Conservation (phyloP, 1,140 invertebrate species). For the Meloidogyne exigua region DNA sequence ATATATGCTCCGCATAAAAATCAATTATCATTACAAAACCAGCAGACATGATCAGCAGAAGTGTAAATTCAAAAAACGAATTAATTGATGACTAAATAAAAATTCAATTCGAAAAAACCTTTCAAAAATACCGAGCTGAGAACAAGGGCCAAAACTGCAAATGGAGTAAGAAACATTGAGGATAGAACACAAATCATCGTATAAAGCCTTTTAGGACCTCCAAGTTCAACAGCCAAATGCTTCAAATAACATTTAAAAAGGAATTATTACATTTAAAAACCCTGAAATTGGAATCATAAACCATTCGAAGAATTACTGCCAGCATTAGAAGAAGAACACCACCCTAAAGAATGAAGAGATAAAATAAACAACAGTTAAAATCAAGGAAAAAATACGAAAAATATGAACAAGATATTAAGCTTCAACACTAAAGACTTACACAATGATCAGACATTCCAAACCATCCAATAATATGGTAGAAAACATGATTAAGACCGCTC, state of each 20-base stretch:
- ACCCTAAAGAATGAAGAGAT: slow-evolving; percentile 53
- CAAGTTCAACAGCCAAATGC: slow-evolving; percentile 67
- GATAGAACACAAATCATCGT: slow-evolving; percentile 65
- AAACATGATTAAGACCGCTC: slow-evolving; percentile 66
- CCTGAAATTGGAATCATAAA: slow-evolving; percentile 60
- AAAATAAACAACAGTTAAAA: not conserved
- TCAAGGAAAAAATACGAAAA: too few species aligned
- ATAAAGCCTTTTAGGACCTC: slow-evolving; percentile 67
- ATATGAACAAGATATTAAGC: too few species aligned
- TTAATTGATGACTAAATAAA: slow-evolving; percentile 39
- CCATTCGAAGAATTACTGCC: slow-evolving; percentile 65
- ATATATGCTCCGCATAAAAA: slow-evolving; percentile 67
- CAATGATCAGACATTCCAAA: slow-evolving; percentile 67
- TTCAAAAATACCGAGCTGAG: slow-evolving; percentile 38
- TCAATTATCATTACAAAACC: slow-evolving; percentile 66
- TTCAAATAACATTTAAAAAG: slow-evolving; percentile 44
- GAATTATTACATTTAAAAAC: slow-evolving; percentile 37
- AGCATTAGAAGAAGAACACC: slow-evolving; percentile 66
- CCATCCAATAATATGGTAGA: slow-evolving; percentile 66
- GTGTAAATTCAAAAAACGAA: slow-evolving; percentile 64
- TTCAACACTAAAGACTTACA: too few species aligned
- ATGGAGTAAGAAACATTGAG: slow-evolving; percentile 65
- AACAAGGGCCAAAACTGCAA: slow-evolving; percentile 63
- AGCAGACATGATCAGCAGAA: slow-evolving; percentile 65
- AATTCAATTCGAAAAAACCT: not conserved